Evolutionary conservation across 2,888 invertebrate genomes (phyloP), one percentile per base, ranked within the genome.

Genomic region (Drosophila colorata): DNA sequence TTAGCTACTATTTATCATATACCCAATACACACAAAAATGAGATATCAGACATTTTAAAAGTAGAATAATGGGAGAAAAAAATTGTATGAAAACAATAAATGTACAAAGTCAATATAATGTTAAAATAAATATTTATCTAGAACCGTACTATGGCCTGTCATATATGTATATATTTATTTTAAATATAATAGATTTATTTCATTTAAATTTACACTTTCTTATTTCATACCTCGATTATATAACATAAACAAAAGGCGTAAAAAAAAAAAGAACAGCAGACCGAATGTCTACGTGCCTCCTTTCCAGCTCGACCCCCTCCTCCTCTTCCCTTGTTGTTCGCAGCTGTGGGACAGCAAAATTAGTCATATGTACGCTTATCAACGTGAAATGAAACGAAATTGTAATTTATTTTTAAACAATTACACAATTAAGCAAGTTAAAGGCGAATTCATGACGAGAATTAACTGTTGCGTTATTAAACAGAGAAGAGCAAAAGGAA

Each of bases 371-470:
- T 48, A 18, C 23, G 67, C 75, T 74, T 85, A 81, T 76, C 78
- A 74, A 55, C 33, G 56, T 58, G 23, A 43, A 70, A 49, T 68
- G 38, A 46, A 51, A 58, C 70, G 31, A 75, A 74, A 69, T 65
- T 72, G 69, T 71, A 69, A 69, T 65, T 71, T 82, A 85, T 82
- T 85, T 82, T 70, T 69, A 74, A 87, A 55, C 65, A 83, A 86
- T 83, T 86, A 72, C 74, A 70, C 68, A 80, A 77, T 61, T 58
- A 67, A 67, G 52, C 35, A 52, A 48, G 35, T 41, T 20, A 18
- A 35, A 49, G 48, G 44, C 51, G 11, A 70, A 46, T 25, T 66
- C 46, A 56, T n/a, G 28, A 33, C 47, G 38, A 38, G 37, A 25
- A 43, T 35, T 31, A 52, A 25, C 33, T n/a, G 53, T 52, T 41